A percentile compares a stretch with the other conserved stretches of the same genome.
Conservation (phyloP, 1,140 invertebrate genomes). For the Chlorops oryzae region DNA sequence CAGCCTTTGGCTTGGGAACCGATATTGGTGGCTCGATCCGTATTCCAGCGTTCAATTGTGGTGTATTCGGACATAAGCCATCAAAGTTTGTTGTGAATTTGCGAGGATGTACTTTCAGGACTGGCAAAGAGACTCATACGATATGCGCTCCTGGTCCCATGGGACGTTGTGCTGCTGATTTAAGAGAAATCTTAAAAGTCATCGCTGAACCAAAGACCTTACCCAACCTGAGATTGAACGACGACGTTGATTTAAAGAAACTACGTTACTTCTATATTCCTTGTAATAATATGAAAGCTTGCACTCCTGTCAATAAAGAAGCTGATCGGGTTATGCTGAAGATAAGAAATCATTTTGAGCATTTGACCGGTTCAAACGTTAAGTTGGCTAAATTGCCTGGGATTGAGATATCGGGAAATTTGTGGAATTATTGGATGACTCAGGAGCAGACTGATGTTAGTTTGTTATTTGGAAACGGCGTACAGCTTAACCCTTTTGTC, state of each 20-base stretch:
- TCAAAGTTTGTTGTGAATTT: slow-evolving; percentile 59
- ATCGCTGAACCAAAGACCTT: slow-evolving; percentile 31
- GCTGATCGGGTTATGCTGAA: slow-evolving; percentile 59
- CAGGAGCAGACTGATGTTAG: slow-evolving; percentile 61
- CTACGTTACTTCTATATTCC: slow-evolving; percentile 76
- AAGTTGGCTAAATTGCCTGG: slow-evolving; percentile 51
- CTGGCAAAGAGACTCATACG: slow-evolving; percentile 52
- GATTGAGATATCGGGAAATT: slow-evolving; percentile 56
- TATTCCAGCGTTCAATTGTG: slow-evolving; percentile 92
- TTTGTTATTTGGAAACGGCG: slow-evolving; percentile 56
- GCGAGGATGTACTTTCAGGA: slow-evolving; percentile 57
- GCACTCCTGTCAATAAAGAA: slow-evolving; percentile 64
- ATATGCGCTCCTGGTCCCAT: slow-evolving; percentile 74
- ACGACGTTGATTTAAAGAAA: slow-evolving; percentile 58
- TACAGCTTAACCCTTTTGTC: slow-evolving; percentile 50
- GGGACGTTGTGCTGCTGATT: slow-evolving; percentile 67
- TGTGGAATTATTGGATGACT: slow-evolving; percentile 72
- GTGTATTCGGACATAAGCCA: slow-evolving; percentile 88
- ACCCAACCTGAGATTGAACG: slow-evolving; percentile 42
- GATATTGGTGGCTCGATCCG: slow-evolving; percentile 95
- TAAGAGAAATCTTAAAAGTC: slow-evolving; percentile 62
- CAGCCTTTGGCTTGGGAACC: slow-evolving; percentile 76
- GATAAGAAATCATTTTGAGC: slow-evolving; percentile 40
- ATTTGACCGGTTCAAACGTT: slow-evolving; percentile 26
- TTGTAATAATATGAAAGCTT: slow-evolving; percentile 58